These are phyloP conservation scores for Mesorhabditis belari DNA, from an alignment of 2,888 invertebrate species.

Conservation along the genomic window DNA sequence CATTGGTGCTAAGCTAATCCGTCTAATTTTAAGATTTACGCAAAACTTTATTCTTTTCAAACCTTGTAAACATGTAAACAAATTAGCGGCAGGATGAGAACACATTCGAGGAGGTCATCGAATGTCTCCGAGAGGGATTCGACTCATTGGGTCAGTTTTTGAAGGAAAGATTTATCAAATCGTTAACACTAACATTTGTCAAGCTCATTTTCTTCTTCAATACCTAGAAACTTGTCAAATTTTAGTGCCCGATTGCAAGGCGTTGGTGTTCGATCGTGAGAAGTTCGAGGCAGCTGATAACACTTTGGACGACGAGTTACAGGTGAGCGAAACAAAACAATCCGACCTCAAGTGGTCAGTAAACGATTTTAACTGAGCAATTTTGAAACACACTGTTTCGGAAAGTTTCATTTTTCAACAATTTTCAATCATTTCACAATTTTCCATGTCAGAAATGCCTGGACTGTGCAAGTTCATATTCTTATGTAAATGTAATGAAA, in stretches of 20 bases:
- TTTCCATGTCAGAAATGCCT: too few species aligned
- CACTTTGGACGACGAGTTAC: conserved; percentile 48
- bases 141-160: conserved; percentile 29
- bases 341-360: too few species aligned
- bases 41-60: conserved; percentile 5
- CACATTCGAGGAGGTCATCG: conserved; percentile 46
- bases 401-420: too few species aligned
- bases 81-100: conserved; percentile 1
- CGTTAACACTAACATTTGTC: too few species aligned
- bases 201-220: too few species aligned
- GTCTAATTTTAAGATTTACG: conserved; percentile 10
- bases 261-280: conserved; percentile 56
- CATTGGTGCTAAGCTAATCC: not conserved
- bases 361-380: too few species aligned
- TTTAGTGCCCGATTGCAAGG: conserved; percentile 53
- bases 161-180: not conserved
- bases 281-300: conserved; percentile 55
- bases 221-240: not conserved
- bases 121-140: conserved; percentile 54
- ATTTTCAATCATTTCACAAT: too few species aligned
- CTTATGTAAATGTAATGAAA: too few species aligned
- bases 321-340: conserved; percentile 21
- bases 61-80: not conserved
- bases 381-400: too few species aligned
- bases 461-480: too few species aligned